Base-by-base conservation (phyloP, 2,797 vertebrate genomes). In the Loris lydekkerianus region DNA sequence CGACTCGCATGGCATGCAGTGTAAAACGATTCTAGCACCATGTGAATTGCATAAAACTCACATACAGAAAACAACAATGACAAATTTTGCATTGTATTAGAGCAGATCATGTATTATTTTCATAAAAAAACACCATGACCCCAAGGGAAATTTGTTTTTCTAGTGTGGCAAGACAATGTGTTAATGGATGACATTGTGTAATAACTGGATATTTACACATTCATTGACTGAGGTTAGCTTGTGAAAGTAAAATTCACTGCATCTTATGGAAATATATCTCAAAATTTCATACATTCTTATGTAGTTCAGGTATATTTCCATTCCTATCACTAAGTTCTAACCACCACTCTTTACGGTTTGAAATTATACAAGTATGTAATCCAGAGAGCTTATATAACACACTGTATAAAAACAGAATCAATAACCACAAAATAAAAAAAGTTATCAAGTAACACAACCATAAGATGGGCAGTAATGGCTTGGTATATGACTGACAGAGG, bases 291-390 rank as follows among this genome's bases (percentile, higher is more conserved):
- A 21, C 31, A 70, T 63, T 63, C 40, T 31, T 49, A 69, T 85
- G 49, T 53, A 53, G 49, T 93, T 94, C n/a, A 82, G 37, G 20
- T 46, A 85, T 9, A 25, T 72, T 63, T 92, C 14, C 46, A 81
- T 89, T 9, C 34, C 63, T 40, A 91, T 70, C 7, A 43, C 15
- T 87, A 87, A 95, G 21, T 67, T 89, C 6, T 93, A 91, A 83
- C 17, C 2, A 78, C 13, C 3, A 34, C 9, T 72, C 2, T 88
- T 63, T 18, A 86, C 3, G 34, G 80, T 43, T 80, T 91, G 10
- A 89, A 58, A 80, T 25, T 60, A 80, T 58, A 6, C 0, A 70
- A 63, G 56, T 46, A 78, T 82, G 43, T 75, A 80, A 58, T 5
- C 37, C 17, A 37, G 40, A 63, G 1, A 78, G 1, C 25, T 86